phyloP scores from a whole-genome alignment of 2,797 vertebrate species.

The Poeciliopsis infans region DNA sequence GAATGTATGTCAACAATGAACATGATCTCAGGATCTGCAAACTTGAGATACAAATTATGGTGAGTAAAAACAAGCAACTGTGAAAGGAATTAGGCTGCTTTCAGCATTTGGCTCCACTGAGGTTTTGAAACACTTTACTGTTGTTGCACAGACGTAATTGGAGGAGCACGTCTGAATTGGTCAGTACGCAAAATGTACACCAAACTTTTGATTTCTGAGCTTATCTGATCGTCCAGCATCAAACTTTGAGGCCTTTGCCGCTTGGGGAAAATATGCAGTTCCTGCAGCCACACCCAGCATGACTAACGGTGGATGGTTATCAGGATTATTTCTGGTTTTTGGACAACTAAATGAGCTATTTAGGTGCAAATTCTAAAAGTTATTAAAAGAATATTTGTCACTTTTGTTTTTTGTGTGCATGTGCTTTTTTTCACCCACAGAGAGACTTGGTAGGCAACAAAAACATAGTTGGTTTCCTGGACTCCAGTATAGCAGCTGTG shows the following conservation, averaged over 20 bases:
- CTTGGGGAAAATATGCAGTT: conserved; percentile 46
- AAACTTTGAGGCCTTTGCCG: conserved; percentile 20
- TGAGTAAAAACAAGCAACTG: conserved; percentile 74
- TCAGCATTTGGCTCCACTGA: neutral
- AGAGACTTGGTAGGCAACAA: conserved; percentile 93
- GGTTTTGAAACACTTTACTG: neutral
- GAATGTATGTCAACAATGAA: conserved; percentile 99
- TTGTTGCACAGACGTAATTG: neutral
- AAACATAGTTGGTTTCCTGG: conserved; percentile 97
- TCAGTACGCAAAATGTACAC: neutral
- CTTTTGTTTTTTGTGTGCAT: conserved; percentile 16
- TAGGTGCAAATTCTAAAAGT: conserved; percentile 1
- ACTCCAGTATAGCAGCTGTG: conserved; percentile 93
- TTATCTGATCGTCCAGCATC: conserved; percentile 17
- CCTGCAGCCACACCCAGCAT: conserved; percentile 56
- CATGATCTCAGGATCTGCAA: conserved; percentile 97
- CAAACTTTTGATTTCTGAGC: conserved; percentile 21
- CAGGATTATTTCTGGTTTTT: conserved; percentile 38
- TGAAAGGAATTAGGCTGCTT: neutral
- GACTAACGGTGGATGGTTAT: conserved; percentile 47
- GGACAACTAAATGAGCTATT: conserved; percentile 1
- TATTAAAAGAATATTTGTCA: conserved; percentile 6
- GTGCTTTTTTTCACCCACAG: conserved; percentile 76
- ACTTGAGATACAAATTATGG: conserved; percentile 98
- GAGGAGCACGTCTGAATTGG: neutral